Evolutionary conservation across 1,140 invertebrate species (phyloP), one percentile per base, ranked within the genome.

Genomic region (Pentalonia nigronervosa): DNA sequence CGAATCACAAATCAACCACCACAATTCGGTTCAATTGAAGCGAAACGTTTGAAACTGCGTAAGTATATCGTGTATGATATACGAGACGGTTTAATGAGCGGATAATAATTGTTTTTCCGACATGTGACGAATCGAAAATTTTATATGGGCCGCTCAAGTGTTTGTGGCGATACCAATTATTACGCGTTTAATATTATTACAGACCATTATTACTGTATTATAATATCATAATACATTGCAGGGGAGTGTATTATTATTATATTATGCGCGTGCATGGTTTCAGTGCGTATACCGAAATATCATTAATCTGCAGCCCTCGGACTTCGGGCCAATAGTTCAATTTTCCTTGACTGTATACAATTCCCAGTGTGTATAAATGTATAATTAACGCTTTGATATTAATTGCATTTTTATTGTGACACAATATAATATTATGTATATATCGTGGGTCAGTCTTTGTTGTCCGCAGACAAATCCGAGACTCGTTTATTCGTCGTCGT

Each of bases 11-110:
- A 90, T 60, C 14, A 36, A 90, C 88, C 53, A 90, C 88, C 53
- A n/a, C n/a, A 60, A 90, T 30, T 90, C 34, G 53, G 23, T 90
- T 90, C 30, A 60, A 60, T 90, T 90, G 41, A 90, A 90, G 25
- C 36, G 36, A 90, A 90, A 53, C 60, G n/a, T 89, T 89, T 2
- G 48, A 89, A 89, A 89, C 20, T 89, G 47, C 9, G 21, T 1
- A 36, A 45, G 23, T 45, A 41, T 30, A 76, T 34, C 1, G 30
- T 76, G n/a, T 76, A 17, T 45, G 17, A 76, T 86, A 84, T 86
- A 86, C 14, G 25, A 86, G 0, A 4, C 84, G 14, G 23, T 47
- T 86, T 47, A 47, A 86, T 86, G 84, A 47, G 83, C 23, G 36
- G 25, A 86, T 30, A 47, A 86, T 86, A 47, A 76, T 86, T 47